Evolutionary conservation across 1,140 invertebrate species (phyloP), one percentile per base, ranked within the genome.

Genomic region (Calephelis nemesis): DNA sequence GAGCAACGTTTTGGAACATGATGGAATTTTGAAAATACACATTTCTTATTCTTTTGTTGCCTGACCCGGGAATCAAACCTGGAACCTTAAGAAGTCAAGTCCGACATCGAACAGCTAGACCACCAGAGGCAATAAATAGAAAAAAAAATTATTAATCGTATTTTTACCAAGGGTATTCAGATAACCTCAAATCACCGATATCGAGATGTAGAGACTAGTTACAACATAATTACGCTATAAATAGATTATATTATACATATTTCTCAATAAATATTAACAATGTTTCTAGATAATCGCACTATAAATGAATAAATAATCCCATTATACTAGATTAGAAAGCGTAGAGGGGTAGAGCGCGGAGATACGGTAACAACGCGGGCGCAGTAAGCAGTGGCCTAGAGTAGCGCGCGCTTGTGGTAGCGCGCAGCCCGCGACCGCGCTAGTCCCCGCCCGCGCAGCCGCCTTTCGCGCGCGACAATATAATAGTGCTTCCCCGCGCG

Each of bases 281-380:
- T 58, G 54, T 58, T 30, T 58, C 71, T 74, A 62, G 70, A 79
- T 79, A 81, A 72, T 64, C 68, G 73, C 78, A 70, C 77, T 77
- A 75, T 60, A 76, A 67, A 79, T 78, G 73, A 77, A 72, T 81
- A 79, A 82, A 83, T 81, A 79, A 72, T 71, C 70, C 78, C 82
- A 79, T 86, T 81, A 78, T 67, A 72, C 70, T 78, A 73, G 75
- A 81, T 81, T 88, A 86, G 83, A 88, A 88, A 88, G 84, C 76
- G 72, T 79, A 84, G 83, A 81, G 84, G 83, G 83, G 85, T 80
- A 77, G 74, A 75, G 74, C 69, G 73, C 39, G 72, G 58, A 52
- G 45, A 40, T 65, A 72, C 68, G 63, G 62, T 60, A 39, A 74
- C 72, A 74, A 74, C 73, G 73, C 71, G 74, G 77, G 76, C 66